Base-by-base conservation (phyloP, 2,888 invertebrate genomes). In the Bellardia bayeri region DNA sequence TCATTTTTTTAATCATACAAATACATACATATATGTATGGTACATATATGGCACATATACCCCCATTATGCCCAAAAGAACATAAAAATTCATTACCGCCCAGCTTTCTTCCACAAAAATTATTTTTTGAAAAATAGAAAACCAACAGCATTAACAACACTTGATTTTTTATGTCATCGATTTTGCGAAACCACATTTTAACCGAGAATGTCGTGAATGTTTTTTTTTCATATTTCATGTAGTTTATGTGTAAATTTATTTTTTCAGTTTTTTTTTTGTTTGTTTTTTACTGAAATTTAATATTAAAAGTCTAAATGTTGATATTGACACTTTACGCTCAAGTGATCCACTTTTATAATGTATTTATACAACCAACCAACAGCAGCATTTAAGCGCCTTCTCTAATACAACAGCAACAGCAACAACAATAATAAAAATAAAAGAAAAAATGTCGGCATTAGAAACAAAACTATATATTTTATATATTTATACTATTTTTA, bases 261-360 rank as follows among this genome's bases (percentile, higher is more conserved):
- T 14, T 14, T 69, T 33, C 16, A 69, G 37, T 72, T 23, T 23
- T 61, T 69, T 63, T 64, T 42, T 45, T 78, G n/a, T 68, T 11
- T 58, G 51, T 71, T 64, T 71, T 51, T 8, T 13, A 3, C 23
- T 61, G 85, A 82, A 79, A 87, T 79, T 78, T 14, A 82, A 79
- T 87, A 87, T 64, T 13, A 30, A 78, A 76, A 74, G 78, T 84
- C 85, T 88, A 87, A 85, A 69, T 85, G 79, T 56, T 84, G 87
- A 83, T 83, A 88, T 86, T 86, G 85, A 89, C 83, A 88, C 87
- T 87, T 81, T 79, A 88, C 88, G 88, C 89, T 87, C 69, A 82
- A 89, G 58, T 87, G 89, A 80, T 86, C 85, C 76, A 87, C 66
- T 84, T 87, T 84, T 71, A 54, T 82, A 78, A 66, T 51, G 30